Base-by-base conservation (phyloP, 1,140 invertebrate species). In the Stenopsyche tienmushanensis region DNA sequence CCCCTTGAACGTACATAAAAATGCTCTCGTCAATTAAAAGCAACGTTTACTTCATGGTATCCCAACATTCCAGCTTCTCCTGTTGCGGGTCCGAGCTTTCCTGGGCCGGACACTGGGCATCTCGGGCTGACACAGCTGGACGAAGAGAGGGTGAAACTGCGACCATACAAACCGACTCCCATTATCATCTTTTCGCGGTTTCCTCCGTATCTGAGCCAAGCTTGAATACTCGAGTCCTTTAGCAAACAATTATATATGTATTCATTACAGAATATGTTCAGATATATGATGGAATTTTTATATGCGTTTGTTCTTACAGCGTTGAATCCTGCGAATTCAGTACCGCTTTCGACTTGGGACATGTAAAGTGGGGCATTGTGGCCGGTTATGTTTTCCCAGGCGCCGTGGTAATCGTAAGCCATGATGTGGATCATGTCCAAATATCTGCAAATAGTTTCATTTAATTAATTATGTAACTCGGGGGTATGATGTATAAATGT, bases 361-460 rank as follows among this genome's bases (percentile, higher is more conserved):
- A 49, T 68, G 39, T 86, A 84, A 10, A 86, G 74, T 0, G 84
- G 84, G 5, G 85, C 79, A 68, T 84, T 84, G 64, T 84, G 80
- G 17, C 85, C 86, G 7, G 85, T 83, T 1, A 72, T 72, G 0
- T 74, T 74, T 64, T 89, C 86, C 82, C 84, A 87, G 3, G 81
- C 75, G 3, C 84, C 84, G 71, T 89, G 86, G 69, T 85, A 87
- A 73, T 90, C 87, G 64, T 92, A 92, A 0, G 86, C 72, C 88
- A 90, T 87, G 1, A 90, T 65, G 72, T 88, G 89, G 2, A 91
- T 80, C 66, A 86, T 86, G 72, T 91, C 86, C 15, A 88, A 73
- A 57, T 77, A 72, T 52, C 70, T 72, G 21, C 20, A 65, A n/a
- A n/a, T n/a, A n/a, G n/a, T n/a, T n/a, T n/a, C n/a, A n/a, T n/a